Percentiles rank a stretch among this genome's conserved stretches.
Evolutionary conservation across 2,888 invertebrate genomes (phyloP).

Genomic region (Chymomyza amoena): DNA sequence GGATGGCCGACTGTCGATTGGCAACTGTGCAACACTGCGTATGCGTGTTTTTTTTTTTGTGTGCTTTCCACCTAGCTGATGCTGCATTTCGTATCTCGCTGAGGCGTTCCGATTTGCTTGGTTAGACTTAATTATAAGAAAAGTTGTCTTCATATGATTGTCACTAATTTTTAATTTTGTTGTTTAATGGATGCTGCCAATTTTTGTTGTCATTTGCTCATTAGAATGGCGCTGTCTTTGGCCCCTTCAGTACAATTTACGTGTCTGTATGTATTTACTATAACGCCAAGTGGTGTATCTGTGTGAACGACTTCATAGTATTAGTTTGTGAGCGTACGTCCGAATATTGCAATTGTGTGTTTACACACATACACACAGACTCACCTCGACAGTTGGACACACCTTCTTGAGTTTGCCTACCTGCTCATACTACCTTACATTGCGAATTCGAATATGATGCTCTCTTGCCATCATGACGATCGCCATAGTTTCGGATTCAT

Average conservation of each 20-base stretch:
- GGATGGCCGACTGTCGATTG: constrained; percentile 17
- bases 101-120: constrained; percentile 73
- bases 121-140: constrained; percentile 74
- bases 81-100: constrained; percentile 66
- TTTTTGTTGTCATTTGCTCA: constrained; percentile 62
- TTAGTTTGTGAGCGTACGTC: constrained; percentile 19
- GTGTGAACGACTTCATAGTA: constrained; percentile 3
- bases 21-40: constrained; percentile 22
- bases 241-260: constrained; percentile 23
- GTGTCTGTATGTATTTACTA: constrained; percentile 11
- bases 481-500: constrained; percentile 47
- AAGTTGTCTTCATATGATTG: constrained; percentile 67
- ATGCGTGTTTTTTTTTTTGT: constrained; percentile 20
- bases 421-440: constrained; percentile 43
- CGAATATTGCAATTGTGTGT: constrained; percentile 10
- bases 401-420: constrained; percentile 56
- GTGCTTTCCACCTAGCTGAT: constrained; percentile 36
- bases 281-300: not conserved
- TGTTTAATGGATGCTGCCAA: constrained; percentile 67
- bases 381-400: constrained; percentile 51
- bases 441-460: not conserved
- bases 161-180: constrained; percentile 64
- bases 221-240: constrained; percentile 47
- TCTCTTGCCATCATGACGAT: constrained; percentile 30
- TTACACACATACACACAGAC: constrained; percentile 19